Evolutionary conservation across 1,140 invertebrate genomes (phyloP).

Genomic region (Drosophila albomicans): DNA sequence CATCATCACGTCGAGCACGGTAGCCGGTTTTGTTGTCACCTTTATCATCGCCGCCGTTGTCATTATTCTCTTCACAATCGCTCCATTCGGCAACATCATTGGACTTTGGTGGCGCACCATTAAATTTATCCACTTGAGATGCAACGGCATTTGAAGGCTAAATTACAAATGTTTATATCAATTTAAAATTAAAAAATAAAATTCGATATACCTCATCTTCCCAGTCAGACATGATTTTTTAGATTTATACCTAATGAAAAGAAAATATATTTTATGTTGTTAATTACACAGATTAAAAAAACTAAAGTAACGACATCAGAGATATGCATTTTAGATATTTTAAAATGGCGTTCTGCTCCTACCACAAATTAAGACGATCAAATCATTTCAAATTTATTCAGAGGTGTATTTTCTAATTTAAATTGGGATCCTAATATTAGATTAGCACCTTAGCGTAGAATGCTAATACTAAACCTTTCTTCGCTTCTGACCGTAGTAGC

Average conservation of each 20-base stretch:
- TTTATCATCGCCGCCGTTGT: constrained; percentile 22
- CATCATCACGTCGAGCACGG: not conserved
- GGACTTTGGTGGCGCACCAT: not conserved
- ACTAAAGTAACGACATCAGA: too few relatives aligned
- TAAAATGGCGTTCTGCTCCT: too few relatives aligned
- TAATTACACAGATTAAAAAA: too few relatives aligned
- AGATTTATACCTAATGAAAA: constrained; percentile 27
- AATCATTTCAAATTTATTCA: too few relatives aligned
- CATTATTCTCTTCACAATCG: constrained; percentile 55
- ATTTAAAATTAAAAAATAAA: not conserved
- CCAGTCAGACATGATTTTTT: constrained; percentile 60
- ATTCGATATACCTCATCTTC: constrained; percentile 46
- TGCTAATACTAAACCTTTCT: too few relatives aligned
- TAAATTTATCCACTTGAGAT: not conserved
- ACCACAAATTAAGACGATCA: too few relatives aligned
- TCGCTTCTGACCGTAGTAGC: too few relatives aligned
- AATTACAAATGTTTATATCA: not conserved
- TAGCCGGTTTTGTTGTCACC: constrained; percentile 54
- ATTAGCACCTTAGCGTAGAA: too few relatives aligned
- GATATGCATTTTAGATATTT: too few relatives aligned
- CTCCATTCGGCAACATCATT: constrained; percentile 44
- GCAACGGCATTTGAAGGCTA: constrained; percentile 9
- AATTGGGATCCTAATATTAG: too few relatives aligned
- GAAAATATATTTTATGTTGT: not conserved
- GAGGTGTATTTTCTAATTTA: too few relatives aligned